Base-by-base conservation (phyloP, 1,140 invertebrate genomes). In the Diplogasteroides magnus region DNA sequence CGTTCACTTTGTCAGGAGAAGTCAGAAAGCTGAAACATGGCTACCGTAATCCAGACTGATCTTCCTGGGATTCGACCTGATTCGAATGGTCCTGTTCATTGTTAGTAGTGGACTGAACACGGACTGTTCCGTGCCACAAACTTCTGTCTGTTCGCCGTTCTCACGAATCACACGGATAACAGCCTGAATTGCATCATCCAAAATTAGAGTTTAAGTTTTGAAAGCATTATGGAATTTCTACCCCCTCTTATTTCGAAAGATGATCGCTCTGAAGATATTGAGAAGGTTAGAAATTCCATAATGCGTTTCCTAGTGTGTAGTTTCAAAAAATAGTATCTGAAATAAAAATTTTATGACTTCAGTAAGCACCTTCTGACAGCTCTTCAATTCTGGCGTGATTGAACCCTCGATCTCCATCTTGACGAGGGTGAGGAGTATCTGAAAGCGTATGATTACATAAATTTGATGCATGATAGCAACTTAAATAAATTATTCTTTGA, bases 291-390 rank as follows among this genome's bases (percentile, higher is more conserved):
- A n/a, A n/a, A n/a, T n/a, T n/a, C n/a, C n/a, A n/a, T n/a, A n/a
- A n/a, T n/a, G n/a, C n/a, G n/a, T n/a, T n/a, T n/a, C n/a, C n/a
- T n/a, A n/a, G n/a, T n/a, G n/a, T n/a, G n/a, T n/a, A n/a, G n/a
- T n/a, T n/a, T n/a, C n/a, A n/a, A n/a, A n/a, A n/a, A n/a, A n/a
- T n/a, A n/a, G n/a, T n/a, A n/a, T n/a, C n/a, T n/a, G n/a, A n/a
- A n/a, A n/a, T n/a, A n/a, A n/a, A n/a, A n/a, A n/a, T n/a, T n/a
- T n/a, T n/a, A n/a, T n/a, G n/a, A n/a, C n/a, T n/a, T n/a, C n/a
- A n/a, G n/a, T n/a, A n/a, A n/a, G 78, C 19, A 81, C 79, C 58
- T 78, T 81, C 63, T 78, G 78, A 61, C 79, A 80, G 31, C 68
- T 73, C 13, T 68, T 71, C 31, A 74, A 70, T 19, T 57, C 37